Percentiles rank a stretch among this genome's conserved stretches.
These are phyloP conservation scores for Urosaurus nigricauda DNA, from an alignment of 2,797 vertebrate genomes.

Conservation along the genomic window DNA sequence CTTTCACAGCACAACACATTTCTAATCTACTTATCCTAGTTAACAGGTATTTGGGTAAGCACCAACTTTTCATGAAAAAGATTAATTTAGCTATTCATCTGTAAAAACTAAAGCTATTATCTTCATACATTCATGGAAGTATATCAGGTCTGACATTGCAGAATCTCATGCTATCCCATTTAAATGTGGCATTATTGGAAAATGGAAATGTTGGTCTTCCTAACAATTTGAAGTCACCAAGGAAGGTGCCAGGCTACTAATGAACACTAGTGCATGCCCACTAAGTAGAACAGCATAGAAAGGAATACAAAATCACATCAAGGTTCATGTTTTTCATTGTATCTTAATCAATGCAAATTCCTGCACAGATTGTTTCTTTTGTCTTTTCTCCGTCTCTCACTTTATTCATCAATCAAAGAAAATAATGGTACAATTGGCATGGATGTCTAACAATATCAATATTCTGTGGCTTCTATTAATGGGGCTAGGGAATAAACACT, in stretches of 20 bases:
- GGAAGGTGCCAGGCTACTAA: constrained; percentile 37
- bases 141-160: constrained; percentile 60
- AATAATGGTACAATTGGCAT: neutral
- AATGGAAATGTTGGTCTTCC: constrained; percentile 78
- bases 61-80: constrained; percentile 67
- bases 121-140: constrained; percentile 67
- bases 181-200: constrained; percentile 68
- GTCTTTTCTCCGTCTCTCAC: neutral
- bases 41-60: constrained; percentile 73
- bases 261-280: neutral
- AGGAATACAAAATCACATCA: neutral
- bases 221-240: constrained; percentile 69
- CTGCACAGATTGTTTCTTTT: neutral
- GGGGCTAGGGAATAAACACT: neutral
- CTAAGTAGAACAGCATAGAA: neutral
- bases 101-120: constrained; percentile 52
- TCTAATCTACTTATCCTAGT: constrained; percentile 47
- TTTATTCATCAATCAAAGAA: neutral
- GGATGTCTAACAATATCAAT: neutral
- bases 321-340: neutral
- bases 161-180: constrained; percentile 55
- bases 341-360: neutral
- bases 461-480: neutral
- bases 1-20: constrained; percentile 1
- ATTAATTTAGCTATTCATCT: constrained; percentile 75